Evolutionary conservation across 2,888 invertebrate species (phyloP), one percentile per base, ranked within the genome.

Genomic region (Hypolimnas misippus): DNA sequence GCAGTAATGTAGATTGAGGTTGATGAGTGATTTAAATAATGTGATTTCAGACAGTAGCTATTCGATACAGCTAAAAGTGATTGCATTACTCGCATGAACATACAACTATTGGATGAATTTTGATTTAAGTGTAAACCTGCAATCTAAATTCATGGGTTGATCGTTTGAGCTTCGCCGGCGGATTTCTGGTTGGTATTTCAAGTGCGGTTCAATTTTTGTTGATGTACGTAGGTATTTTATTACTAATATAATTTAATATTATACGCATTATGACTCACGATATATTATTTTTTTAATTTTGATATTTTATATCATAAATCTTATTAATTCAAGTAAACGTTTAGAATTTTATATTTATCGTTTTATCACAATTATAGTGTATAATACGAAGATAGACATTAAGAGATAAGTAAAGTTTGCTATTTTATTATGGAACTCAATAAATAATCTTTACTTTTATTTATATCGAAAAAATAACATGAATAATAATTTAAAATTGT

Each of bases 141-240:
- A 87, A 89, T 89, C 85, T 89, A 88, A 87, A 89, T 89, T 89
- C 87, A 89, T 87, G 79, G 84, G 50, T 42, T 62, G 56, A 50
- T 60, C 55, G 54, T 58, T 65, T 49, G 29, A 49, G 49, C 14
- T 49, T 14, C 29, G 21, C 12, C 19, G n/a, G 19, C 12, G 10
- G 17, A 44, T 12, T 44, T 19, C 44, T 21, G 21, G 12, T 46
- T n/a, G 21, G 21, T 46, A 19, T 46, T 46, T 46, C 44, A 21
- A 46, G 21, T 19, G 44, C 44, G n/a, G 12, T 46, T 10, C 12
- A 12, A 10, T 21, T 46, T 46, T 19, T 12, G 5, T 17, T 3
- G 42, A 17, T 3, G 1, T 2, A 1, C 10, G 8, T 42, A 42
- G n/a, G n/a, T 16, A 14, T 16, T 10, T 7, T 16, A 42, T 42